These are phyloP conservation scores for Seira musarum DNA, from an alignment of 2,888 invertebrate genomes.

Conservation along the genomic window DNA sequence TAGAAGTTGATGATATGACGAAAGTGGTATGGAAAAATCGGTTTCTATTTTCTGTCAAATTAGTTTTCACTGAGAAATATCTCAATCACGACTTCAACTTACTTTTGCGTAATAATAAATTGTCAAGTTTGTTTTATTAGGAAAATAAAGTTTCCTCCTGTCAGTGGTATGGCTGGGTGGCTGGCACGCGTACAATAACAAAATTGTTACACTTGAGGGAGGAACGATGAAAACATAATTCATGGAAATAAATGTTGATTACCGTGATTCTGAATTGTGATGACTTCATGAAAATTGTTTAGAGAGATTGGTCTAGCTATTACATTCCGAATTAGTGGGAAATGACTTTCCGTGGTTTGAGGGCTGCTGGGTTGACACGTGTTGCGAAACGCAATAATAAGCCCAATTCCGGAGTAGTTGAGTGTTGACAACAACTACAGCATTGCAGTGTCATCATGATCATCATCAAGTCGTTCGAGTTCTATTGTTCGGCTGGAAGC, in stretches of 20 bases:
- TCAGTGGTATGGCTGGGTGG: not conserved
- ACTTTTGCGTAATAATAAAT: not conserved
- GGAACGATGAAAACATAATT: not conserved
- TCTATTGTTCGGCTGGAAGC: not conserved
- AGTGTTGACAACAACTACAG: constrained; percentile 35
- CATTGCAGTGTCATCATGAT: not conserved
- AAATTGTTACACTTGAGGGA: constrained; percentile 2
- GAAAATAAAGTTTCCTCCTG: not conserved
- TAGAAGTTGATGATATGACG: not conserved
- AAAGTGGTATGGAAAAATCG: not conserved
- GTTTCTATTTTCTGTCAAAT: not conserved
- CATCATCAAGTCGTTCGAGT: constrained; percentile 21
- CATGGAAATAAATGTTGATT: not conserved
- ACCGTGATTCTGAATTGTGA: not conserved
- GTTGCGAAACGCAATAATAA: constrained; percentile 17
- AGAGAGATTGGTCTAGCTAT: not conserved
- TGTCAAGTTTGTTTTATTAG: constrained; percentile 1
- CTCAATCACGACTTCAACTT: not conserved
- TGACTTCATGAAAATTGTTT: not conserved
- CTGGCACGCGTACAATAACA: not conserved
- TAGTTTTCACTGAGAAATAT: not conserved
- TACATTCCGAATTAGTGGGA: not conserved
- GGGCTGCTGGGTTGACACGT: constrained; percentile 23
- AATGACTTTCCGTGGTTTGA: constrained; percentile 37
- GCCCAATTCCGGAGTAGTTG: constrained; percentile 22